Conservation (phyloP, 1,140 invertebrate genomes). For the Eriocheir sinensis region DNA sequence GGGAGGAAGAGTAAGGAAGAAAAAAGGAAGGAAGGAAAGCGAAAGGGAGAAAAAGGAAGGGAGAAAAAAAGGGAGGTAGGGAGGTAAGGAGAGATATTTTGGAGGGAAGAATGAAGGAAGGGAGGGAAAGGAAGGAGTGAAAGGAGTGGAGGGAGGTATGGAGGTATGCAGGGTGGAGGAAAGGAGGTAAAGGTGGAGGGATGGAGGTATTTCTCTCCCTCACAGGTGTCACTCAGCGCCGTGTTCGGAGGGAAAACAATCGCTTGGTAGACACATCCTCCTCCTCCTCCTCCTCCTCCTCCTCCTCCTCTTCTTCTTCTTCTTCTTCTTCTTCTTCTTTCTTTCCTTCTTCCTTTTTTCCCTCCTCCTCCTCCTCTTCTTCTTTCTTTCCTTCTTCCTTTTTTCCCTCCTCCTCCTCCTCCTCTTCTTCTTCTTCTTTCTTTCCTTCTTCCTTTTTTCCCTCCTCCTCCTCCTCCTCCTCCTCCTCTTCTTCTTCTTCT, state of each 20-base stretch:
- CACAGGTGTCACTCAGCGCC: not conserved
- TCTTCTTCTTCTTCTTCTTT: too few relatives aligned
- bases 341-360: too few relatives aligned
- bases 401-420: too few relatives aligned
- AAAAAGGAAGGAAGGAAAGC: not conserved
- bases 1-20: too few relatives aligned
- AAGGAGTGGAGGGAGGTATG: not conserved
- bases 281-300: not conserved
- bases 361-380: too few relatives aligned
- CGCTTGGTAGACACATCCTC: not conserved
- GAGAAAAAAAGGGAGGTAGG: too few relatives aligned
- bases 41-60: not conserved
- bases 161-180: not conserved
- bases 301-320: not conserved
- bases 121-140: not conserved
- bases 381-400: too few relatives aligned
- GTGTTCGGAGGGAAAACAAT: not conserved
- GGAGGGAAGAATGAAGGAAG: not conserved
- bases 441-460: too few relatives aligned
- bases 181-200: too few relatives aligned
- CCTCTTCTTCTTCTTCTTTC: too few relatives aligned
- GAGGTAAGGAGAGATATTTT: not conserved
- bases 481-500: too few relatives aligned
- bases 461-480: too few relatives aligned
- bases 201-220: not conserved